These are phyloP conservation scores for Galeopsomyia nigrocyanea DNA, from an alignment of 2,888 invertebrate species.

Conservation along the genomic window DNA sequence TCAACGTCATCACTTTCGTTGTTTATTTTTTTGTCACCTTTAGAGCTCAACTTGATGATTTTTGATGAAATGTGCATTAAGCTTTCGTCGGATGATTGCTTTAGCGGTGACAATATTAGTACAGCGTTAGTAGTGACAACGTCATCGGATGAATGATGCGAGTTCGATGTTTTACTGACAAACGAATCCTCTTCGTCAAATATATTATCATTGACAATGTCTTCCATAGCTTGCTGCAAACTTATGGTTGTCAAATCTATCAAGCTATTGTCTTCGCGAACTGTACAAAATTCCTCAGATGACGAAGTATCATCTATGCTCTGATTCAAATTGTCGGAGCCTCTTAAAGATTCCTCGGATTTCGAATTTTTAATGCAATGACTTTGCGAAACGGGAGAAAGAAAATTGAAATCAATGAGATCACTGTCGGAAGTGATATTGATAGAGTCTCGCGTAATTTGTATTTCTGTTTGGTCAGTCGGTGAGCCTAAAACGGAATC, in stretches of 20 bases:
- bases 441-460: not conserved
- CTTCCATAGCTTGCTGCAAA: too few relatives aligned
- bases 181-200: conserved; percentile 34
- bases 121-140: conserved; percentile 41
- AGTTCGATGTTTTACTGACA: conserved; percentile 23
- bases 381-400: too few relatives aligned
- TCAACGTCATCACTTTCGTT: too few relatives aligned
- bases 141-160: conserved; percentile 34
- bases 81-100: conserved; percentile 37
- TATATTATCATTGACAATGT: not conserved
- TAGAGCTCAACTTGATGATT: conserved; percentile 24
- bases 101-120: conserved; percentile 45
- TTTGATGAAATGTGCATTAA: conserved; percentile 40
- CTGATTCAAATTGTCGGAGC: not conserved
- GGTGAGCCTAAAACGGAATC: not conserved
- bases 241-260: too few relatives aligned
- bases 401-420: too few relatives aligned
- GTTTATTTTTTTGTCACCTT: conserved; percentile 10
- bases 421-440: too few relatives aligned
- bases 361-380: too few relatives aligned
- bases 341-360: conserved; percentile 1
- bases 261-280: conserved; percentile 33
- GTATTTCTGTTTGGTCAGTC: not conserved
- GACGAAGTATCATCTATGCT: conserved; percentile 26
- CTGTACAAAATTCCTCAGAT: conserved; percentile 46